phyloP scores from a whole-genome alignment of 2,113 vertebrate genomes.

The Baryphthengus martii region DNA sequence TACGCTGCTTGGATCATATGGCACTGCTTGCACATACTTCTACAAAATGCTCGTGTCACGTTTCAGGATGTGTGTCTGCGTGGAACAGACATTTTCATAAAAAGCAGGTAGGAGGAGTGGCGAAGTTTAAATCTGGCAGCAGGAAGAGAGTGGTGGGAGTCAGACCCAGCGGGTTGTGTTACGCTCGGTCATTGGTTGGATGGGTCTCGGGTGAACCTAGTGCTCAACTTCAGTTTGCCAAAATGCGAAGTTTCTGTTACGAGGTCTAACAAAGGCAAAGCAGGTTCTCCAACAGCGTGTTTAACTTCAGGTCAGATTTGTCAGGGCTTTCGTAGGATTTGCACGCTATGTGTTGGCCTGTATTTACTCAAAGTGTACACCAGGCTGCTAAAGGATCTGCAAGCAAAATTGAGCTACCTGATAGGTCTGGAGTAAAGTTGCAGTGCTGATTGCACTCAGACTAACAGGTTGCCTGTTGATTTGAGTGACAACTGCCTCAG shows the following conservation, averaged over 20 bases:
- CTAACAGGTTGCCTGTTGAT: conserved; percentile 51
- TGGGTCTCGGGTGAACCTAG: not conserved
- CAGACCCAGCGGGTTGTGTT: not conserved
- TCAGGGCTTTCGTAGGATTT: not conserved
- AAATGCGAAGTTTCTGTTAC: not conserved
- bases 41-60: not conserved
- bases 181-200: fast-evolving
- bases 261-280: not conserved
- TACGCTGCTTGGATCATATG: fast-evolving
- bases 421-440: not conserved
- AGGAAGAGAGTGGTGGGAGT: not conserved
- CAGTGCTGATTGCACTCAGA: conserved; percentile 43
- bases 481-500: not conserved
- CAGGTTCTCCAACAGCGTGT: not conserved
- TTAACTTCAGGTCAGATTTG: not conserved
- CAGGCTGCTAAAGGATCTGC: not conserved
- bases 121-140: not conserved
- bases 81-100: not conserved
- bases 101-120: fast-evolving
- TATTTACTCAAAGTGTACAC: not conserved
- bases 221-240: not conserved
- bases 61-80: not conserved
- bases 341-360: not conserved
- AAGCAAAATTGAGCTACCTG: not conserved
- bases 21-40: fast-evolving